phyloP scores from a whole-genome alignment of 1,140 invertebrate genomes.

The Littorina saxatilis region DNA sequence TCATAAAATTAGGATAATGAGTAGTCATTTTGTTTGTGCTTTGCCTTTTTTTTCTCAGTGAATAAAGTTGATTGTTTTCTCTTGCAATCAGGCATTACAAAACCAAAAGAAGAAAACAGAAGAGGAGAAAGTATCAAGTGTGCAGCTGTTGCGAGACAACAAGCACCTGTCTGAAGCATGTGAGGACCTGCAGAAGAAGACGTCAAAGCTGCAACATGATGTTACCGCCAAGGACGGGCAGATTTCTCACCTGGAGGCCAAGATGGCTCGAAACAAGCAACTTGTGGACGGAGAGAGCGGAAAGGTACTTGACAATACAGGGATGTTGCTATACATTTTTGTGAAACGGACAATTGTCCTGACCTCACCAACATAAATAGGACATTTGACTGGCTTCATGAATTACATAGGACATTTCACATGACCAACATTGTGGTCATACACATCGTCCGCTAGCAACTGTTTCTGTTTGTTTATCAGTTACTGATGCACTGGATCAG shows the following conservation, averaged over 20 bases:
- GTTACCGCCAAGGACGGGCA: constrained; percentile 54
- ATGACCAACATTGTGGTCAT: no score
- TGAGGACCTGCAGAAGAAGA: constrained; percentile 62
- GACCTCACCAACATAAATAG: no score
- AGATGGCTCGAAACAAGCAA: constrained; percentile 6
- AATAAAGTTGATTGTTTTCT: no score
- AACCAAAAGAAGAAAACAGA: constrained; percentile 66
- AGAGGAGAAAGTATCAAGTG: constrained; percentile 57
- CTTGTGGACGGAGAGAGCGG: constrained; percentile 5
- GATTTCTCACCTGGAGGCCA: background rate
- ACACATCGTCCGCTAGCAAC: no score
- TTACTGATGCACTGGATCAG: no score
- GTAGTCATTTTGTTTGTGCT: no score
- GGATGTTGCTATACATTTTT: no score
- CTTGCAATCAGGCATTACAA: constrained; percentile 55
- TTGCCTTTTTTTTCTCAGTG: no score
- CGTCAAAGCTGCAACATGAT: constrained; percentile 56
- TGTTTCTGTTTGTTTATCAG: no score
- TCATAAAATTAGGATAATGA: background rate
- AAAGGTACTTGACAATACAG: background rate
- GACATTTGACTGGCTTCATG: no score
- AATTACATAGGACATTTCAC: no score
- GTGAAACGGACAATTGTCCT: no score
- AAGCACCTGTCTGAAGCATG: constrained; percentile 59
- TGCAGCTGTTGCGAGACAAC: constrained; percentile 55